Evolutionary conservation across 2,888 invertebrate genomes (phyloP).

Genomic region (Aelia acuminata): DNA sequence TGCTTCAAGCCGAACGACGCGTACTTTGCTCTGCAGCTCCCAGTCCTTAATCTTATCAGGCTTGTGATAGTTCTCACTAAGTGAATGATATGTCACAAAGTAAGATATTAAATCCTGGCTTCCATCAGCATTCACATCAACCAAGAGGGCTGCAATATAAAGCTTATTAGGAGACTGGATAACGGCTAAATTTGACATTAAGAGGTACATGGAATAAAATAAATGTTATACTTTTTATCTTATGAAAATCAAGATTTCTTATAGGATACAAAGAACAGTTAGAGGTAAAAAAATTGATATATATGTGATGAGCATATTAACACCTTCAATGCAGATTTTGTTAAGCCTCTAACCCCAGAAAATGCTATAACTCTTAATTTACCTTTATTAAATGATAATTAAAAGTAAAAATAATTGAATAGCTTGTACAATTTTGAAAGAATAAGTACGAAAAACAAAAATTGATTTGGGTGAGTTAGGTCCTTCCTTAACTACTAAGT

Average conservation of each 20-base stretch:
- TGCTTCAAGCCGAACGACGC: constrained; percentile 79
- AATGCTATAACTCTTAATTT: too few species aligned
- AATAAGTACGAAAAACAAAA: too few species aligned
- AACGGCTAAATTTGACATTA: neutral
- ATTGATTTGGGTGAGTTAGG: too few species aligned
- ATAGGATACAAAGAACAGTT: too few species aligned
- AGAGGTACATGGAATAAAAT: neutral
- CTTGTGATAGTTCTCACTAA: constrained; percentile 68
- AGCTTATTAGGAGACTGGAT: neutral
- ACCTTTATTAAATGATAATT: too few species aligned
- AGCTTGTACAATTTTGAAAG: too few species aligned
- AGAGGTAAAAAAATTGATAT: too few species aligned
- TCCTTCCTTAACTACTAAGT: too few species aligned
- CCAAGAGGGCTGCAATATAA: constrained; percentile 73
- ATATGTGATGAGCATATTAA: too few species aligned
- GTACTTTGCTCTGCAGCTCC: constrained; percentile 78
- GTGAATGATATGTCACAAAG: constrained; percentile 75
- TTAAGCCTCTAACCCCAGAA: too few species aligned
- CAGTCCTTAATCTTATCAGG: constrained; percentile 69
- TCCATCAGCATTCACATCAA: constrained; percentile 82
- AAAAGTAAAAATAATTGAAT: too few species aligned
- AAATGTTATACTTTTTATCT: neutral
- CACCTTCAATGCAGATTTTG: too few species aligned
- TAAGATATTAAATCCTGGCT: constrained; percentile 85
- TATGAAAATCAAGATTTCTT: neutral